phyloP scores from a whole-genome alignment of 2,797 vertebrate genomes.

The Danionella dracula region DNA sequence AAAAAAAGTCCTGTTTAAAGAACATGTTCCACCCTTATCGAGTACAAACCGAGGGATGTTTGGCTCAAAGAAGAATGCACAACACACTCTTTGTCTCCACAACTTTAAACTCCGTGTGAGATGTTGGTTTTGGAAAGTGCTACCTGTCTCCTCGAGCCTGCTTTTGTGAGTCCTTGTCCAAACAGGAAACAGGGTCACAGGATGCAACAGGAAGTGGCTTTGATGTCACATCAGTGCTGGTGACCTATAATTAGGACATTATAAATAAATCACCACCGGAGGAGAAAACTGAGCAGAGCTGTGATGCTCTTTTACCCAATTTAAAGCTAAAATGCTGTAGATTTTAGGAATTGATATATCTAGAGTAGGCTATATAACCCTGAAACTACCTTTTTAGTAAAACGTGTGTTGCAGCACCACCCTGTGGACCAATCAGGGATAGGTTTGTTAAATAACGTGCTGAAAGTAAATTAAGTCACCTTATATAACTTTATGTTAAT shows the following conservation, averaged over 20 bases:
- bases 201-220: conserved; percentile 31
- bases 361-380: too few species aligned
- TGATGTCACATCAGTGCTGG: neutral
- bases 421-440: too few species aligned
- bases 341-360: too few species aligned
- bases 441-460: too few species aligned
- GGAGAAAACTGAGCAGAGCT: neutral
- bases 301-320: neutral
- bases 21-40: neutral
- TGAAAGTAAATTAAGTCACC: too few species aligned
- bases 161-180: conserved; percentile 21
- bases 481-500: too few species aligned
- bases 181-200: conserved; percentile 22
- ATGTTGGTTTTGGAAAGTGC: conserved; percentile 41
- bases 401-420: too few species aligned
- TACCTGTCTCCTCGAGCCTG: conserved; percentile 13
- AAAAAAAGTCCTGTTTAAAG: neutral
- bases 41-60: conserved; percentile 5
- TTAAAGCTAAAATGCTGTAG: neutral
- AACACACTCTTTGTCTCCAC: conserved; percentile 33
- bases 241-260: neutral
- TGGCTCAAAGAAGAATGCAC: neutral
- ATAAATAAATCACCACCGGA: too few species aligned
- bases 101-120: conserved; percentile 2
- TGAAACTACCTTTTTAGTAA: too few species aligned